Evolutionary conservation across 2,888 invertebrate genomes (phyloP).

Genomic region (Spodoptera picta): DNA sequence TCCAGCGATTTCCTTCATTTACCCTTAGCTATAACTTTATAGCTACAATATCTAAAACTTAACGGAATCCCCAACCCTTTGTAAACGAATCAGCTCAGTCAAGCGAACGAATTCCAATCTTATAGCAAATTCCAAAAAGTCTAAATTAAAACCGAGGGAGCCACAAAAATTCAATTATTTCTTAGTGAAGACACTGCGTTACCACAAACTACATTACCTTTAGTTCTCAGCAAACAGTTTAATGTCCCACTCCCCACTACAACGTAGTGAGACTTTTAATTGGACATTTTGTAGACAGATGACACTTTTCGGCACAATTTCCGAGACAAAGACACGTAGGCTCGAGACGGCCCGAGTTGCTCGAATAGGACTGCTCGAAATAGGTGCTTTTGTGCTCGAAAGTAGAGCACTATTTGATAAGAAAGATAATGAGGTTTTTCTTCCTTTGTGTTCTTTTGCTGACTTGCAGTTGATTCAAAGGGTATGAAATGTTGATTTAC

Average conservation of each 20-base stretch:
- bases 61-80: no score
- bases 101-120: no score
- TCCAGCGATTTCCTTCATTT: no score
- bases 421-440: slow-evolving; percentile 50
- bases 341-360: slow-evolving; percentile 17
- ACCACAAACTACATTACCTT: neutral
- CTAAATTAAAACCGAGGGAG: no score
- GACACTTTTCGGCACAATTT: slow-evolving; percentile 53
- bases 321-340: slow-evolving; percentile 41
- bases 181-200: neutral
- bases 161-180: no score
- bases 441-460: slow-evolving; percentile 30
- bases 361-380: slow-evolving; percentile 32
- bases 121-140: no score
- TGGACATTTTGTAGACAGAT: slow-evolving; percentile 48
- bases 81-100: no score
- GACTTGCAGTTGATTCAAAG: slow-evolving; percentile 15
- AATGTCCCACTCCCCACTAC: slow-evolving; percentile 15
- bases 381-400: slow-evolving; percentile 50
- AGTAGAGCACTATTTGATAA: slow-evolving; percentile 54
- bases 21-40: no score
- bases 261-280: slow-evolving; percentile 43
- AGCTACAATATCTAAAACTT: no score
- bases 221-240: slow-evolving; percentile 20
- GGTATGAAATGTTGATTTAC: neutral